A percentile compares a stretch with the other conserved stretches of the same genome.
phyloP scores from a whole-genome alignment of 2,113 vertebrate species.

The Ochotona princeps region DNA sequence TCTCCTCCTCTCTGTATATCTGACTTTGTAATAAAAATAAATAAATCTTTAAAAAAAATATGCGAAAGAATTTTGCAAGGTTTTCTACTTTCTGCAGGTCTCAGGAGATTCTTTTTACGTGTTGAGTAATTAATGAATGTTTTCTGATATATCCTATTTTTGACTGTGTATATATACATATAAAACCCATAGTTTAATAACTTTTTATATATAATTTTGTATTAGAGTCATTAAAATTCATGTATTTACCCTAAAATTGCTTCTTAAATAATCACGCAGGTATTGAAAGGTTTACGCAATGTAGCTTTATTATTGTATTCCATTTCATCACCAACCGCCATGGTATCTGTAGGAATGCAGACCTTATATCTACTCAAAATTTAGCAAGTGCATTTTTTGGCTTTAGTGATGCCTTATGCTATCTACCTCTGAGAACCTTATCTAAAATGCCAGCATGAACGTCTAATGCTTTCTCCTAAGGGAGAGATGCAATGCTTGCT shows the following conservation, averaged over 20 bases:
- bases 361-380: not conserved
- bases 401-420: constrained; percentile 20
- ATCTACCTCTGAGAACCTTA: constrained; percentile 39
- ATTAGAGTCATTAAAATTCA: not conserved
- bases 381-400: constrained; percentile 3
- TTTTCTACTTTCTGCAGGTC: not conserved
- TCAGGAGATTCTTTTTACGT: not conserved
- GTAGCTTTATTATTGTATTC: not conserved
- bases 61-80: not conserved
- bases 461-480: constrained; percentile 44
- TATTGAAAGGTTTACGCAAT: not conserved
- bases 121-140: not conserved
- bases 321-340: not conserved
- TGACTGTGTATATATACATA: not conserved
- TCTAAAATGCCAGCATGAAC: constrained; percentile 51
- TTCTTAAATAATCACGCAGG: not conserved
- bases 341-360: not conserved
- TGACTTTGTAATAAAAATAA: too few species aligned
- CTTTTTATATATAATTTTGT: not conserved
- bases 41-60: too few species aligned
- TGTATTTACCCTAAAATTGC: not conserved
- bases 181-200: not conserved
- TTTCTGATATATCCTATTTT: not conserved
- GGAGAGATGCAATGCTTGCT: not conserved
- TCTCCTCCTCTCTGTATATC: too few species aligned